Base-by-base conservation (phyloP, 2,113 vertebrate species). In the Euleptes europaea region DNA sequence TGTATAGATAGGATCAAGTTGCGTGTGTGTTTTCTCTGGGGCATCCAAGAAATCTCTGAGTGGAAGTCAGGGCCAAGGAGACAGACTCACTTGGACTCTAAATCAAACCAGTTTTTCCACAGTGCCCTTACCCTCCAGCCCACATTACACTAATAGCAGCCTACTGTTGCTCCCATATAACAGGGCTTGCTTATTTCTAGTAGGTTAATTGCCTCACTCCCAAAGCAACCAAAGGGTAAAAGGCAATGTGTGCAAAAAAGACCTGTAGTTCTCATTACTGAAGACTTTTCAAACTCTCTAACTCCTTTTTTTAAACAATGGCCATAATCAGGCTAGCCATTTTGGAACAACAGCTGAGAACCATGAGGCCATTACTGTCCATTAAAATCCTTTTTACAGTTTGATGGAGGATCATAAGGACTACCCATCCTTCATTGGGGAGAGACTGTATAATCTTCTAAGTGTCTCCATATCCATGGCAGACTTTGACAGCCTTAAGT, bases 341-440 rank as follows among this genome's bases (percentile, higher is more conserved):
- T 94, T 96, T 96, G 94, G 92, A 97, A 95, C 96, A 96, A 96
- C 95, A 95, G 95, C 95, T 97, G 95, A 97, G 97, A 97, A 97
- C 95, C 96, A 96, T 89, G 92, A 90, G 83, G 93, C 94, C 93
- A 96, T 96, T 97, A 96, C 92, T 95, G 96, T 95, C 95, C 94
- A 95, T 96, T 97, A 96, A 95, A 96, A 92, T 87, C 92, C 89
- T 97, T 95, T 97, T 97, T 96, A 96, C 96, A 95, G 95, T 96
- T 97, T 95, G 95, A 44, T 94, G 95, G 92, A 90, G 90, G 95
- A 93, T 95, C 95, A 94, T 89, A 87, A 88, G 92, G 90, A 88
- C 93, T 15, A 40, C 72, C 77, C 88, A 90, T 95, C 95, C 94
- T 94, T 96, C 94, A 92, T 90, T 95, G 88, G 88, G 93, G 89